Percentiles rank a stretch among this genome's conserved stretches.
Conservation (phyloP, 2,888 invertebrate genomes). For the Caenorhabditis macrosperma region DNA sequence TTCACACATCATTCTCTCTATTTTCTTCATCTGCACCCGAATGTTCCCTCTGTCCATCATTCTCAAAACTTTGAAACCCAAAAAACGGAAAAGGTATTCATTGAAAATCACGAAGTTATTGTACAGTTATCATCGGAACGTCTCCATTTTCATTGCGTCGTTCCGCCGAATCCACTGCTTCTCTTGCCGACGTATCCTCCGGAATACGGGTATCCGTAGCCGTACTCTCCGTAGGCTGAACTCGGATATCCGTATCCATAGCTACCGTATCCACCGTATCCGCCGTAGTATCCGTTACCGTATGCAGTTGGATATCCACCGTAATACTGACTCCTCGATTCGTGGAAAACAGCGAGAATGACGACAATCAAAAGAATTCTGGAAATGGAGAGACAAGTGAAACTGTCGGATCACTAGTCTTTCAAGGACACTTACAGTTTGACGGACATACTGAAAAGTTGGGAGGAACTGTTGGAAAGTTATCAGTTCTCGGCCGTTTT, state of each 20-base stretch:
- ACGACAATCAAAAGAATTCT: conserved; percentile 10
- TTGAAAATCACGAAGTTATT: background rate
- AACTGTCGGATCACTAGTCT: background rate
- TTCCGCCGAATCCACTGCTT: conserved; percentile 3
- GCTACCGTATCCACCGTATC: conserved; percentile 12
- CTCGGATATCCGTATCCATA: background rate
- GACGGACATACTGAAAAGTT: background rate
- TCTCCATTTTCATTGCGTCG: background rate
- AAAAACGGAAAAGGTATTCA: background rate
- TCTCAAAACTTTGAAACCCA: no score
- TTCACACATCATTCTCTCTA: no score
- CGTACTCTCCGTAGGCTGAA: background rate
- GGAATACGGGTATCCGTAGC: background rate
- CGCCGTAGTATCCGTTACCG: conserved; percentile 29
- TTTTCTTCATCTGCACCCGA: no score
- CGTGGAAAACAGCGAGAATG: background rate
- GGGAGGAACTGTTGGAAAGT: background rate
- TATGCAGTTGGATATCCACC: conserved; percentile 27
- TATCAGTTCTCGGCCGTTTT: background rate
- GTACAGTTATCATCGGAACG: background rate
- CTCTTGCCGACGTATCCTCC: background rate
- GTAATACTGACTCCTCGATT: conserved; percentile 12
- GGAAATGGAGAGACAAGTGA: background rate
- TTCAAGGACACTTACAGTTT: background rate
- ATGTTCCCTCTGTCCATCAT: no score